Evolutionary conservation across 2,888 invertebrate species (phyloP), one percentile per base, ranked within the genome.

Genomic region (Geophilus truncorum): DNA sequence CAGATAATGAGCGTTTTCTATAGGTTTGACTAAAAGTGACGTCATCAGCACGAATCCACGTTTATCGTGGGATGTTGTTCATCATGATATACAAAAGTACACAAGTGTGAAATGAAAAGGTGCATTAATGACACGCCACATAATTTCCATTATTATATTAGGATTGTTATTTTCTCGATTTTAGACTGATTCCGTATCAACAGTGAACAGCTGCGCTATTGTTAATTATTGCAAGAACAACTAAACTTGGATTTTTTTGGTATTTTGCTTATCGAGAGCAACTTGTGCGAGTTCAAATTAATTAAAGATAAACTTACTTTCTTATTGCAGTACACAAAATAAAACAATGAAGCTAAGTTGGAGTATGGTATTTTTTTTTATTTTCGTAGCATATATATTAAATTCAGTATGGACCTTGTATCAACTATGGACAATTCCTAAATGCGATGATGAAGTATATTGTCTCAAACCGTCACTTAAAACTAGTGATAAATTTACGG

Each of bases 351-450:
- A 28, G 70, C 28, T n/a, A 28, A 70, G 25, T 70, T 70, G 28
- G 70, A 25, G 25, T 9, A 28, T 10, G 10, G 4, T 70, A 70
- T 23, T 70, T 10, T 25, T 28, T 10, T 1, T 23, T 25, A n/a
- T 18, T 2, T 77, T 77, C n/a, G 1, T 77, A 18, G 25, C 30
- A 10, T 77, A 77, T 34, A n/a, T 77, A 34, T 32, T 77, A 36
- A 77, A 77, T n/a, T 77, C 77, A 1, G 77, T 77, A 6, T 77
- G 77, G 77, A 77, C 77, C n/a, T 32, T 77, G 18, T 77, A 77
- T 36, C 18, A 77, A 77, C n/a, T 77, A 10, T 77, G 36, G 34
- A 36, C 2, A 5, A 12, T 77, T 21, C 77, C 77, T 10, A 32
- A n/a, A 36, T 77, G 77, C 34, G 32, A 10, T 21, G 34, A 21